phyloP scores from a whole-genome alignment of 1,140 invertebrate species.

The Bombus confusus region DNA sequence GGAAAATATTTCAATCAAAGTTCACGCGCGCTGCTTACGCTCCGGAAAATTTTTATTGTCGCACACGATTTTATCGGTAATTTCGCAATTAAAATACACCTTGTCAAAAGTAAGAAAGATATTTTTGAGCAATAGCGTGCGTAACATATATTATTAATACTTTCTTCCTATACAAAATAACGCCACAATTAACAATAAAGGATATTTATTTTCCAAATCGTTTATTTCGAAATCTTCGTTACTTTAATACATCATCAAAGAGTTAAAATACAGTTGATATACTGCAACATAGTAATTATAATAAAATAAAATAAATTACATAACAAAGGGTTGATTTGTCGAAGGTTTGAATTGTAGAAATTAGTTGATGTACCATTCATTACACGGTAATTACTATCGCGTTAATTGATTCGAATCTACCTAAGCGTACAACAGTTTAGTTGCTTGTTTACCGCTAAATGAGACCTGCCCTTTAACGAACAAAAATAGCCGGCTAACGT shows the following conservation, averaged over 20 bases:
- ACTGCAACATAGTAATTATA: no score
- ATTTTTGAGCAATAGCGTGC: no score
- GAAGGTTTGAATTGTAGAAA: neutral
- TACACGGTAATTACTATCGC: neutral
- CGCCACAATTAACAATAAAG: neutral
- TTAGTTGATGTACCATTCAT: neutral
- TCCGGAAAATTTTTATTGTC: neutral
- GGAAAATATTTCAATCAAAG: slow-evolving; percentile 12
- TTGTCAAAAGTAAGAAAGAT: no score
- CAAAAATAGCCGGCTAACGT: neutral
- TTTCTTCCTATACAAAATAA: no score
- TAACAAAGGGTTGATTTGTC: neutral
- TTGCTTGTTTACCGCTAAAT: neutral
- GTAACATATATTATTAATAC: no score
- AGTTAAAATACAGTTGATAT: neutral
- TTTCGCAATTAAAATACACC: no score
- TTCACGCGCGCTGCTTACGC: neutral
- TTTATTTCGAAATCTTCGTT: neutral
- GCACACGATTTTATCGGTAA: neutral
- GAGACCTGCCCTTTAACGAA: neutral
- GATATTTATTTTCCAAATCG: neutral
- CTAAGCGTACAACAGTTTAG: neutral
- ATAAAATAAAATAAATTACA: no score
- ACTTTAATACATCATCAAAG: neutral
- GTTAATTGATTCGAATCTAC: neutral